Conservation (phyloP, 2,888 invertebrate genomes). For the Yponomeuta evonymella region DNA sequence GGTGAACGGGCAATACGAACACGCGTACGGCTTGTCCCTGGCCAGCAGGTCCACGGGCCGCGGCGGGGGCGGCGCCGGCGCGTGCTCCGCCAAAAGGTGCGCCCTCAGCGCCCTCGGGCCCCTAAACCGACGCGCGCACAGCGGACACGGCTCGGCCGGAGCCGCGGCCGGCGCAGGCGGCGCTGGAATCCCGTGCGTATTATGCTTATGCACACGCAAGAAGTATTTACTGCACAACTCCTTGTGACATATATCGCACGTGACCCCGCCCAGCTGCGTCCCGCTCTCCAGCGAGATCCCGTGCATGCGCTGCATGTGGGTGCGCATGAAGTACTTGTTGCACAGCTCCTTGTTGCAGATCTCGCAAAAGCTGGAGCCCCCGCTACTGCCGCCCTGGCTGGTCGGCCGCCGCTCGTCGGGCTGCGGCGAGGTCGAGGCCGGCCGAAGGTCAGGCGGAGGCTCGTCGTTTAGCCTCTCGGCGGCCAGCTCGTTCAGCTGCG, state of each 20-base stretch:
- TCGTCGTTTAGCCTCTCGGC: constrained; percentile 59
- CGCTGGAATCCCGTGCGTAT: constrained; percentile 96
- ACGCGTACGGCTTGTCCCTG: constrained; percentile 86
- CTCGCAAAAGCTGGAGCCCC: constrained; percentile 93
- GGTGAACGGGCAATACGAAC: constrained; percentile 92
- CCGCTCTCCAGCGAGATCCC: constrained; percentile 95
- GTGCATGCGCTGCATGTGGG: constrained; percentile 99
- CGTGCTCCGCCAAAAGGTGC: constrained; percentile 91
- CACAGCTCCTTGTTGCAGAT: constrained; percentile 99
- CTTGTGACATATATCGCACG: constrained; percentile 98
- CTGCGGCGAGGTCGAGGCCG: constrained; percentile 58
- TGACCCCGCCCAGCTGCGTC: constrained; percentile 93
- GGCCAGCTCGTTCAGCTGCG: constrained; percentile 89
- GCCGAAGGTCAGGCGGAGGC: constrained; percentile 31
- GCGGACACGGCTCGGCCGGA: constrained; percentile 79
- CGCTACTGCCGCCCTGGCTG: constrained; percentile 56
- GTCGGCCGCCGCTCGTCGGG: constrained; percentile 73
- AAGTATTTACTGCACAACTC: constrained; percentile 99
- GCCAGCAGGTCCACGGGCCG: constrained; percentile 76
- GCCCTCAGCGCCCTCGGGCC: constrained; percentile 92
- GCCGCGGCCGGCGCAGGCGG: constrained; percentile 80
- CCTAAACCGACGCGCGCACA: constrained; percentile 91
- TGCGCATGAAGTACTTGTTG: constrained; percentile 99
- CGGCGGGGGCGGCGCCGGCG: constrained; percentile 69
- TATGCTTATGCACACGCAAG: constrained; percentile 97